Base-by-base conservation (phyloP, 2,113 vertebrate species). In the Xyliphius kryptos region DNA sequence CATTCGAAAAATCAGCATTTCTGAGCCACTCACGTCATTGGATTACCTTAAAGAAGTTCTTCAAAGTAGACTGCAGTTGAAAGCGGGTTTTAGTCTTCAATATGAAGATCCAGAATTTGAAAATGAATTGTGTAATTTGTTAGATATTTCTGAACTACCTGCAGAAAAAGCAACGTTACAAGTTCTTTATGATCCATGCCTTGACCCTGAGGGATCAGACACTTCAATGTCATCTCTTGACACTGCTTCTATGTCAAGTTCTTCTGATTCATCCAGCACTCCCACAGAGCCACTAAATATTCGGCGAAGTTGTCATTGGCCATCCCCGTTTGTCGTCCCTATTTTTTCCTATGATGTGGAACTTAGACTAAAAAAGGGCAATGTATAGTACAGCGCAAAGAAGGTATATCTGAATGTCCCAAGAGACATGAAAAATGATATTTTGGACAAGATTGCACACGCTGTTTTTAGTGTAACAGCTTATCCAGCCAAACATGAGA, bases 51-150 rank as follows among this genome's bases (percentile, higher is more conserved):
- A n/a, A n/a, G n/a, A n/a, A n/a, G n/a, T n/a, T n/a, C n/a, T n/a
- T n/a, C n/a, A n/a, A n/a, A n/a, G n/a, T n/a, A 50, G 21, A 20
- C 21, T 50, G 21, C 48, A 50, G 21, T 19, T 50, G 21, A 50
- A 50, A 19, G 21, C 19, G 17, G 17, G 48, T 11, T 50, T 20
- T 50, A 19, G 2, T 14, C 21, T 50, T 8, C 48, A 50, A 50
- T 50, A 20, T 50, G 48, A 50, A 48, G 46, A 48, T 19, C 48
- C 48, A 50, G 48, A 50, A 16, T 50, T 50, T 50, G 48, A 50
- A 20, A 50, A 50, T 50, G 48, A 16, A 20, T 19, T 20, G 48
- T 50, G 48, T 50, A 50, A 50, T 19, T 50, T 50, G 17, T 19
- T 10, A 8, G 21, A 11, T 19, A 20, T 50, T 48, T 13, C n/a